Evolutionary conservation across 37 sponge, comb jelly and placozoan species (phyloP), one percentile per base, ranked within the genome.

Genomic region (Ianthella basta): DNA sequence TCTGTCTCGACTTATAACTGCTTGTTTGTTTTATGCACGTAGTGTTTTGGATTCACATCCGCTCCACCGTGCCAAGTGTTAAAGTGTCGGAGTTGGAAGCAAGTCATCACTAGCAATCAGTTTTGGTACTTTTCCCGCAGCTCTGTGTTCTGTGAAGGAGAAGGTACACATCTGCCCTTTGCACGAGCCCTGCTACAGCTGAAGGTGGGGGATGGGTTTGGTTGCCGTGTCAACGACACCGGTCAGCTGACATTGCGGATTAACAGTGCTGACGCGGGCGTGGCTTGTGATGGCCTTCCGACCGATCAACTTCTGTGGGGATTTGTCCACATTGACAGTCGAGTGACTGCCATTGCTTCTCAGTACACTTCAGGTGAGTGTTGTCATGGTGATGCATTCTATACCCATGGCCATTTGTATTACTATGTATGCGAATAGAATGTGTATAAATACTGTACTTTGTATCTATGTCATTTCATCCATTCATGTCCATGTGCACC

Each of bases 41-140:
- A 75, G 78, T 40, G 25, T 4, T 75, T 75, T 75, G 78, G 78
- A 0, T 75, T 75, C 78, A 75, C 78, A 41, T 19, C 78, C 37
- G 15, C 40, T 18, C 54, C 78, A 2, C 78, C 78, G 1, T 2
- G 14, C 6, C 44, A 75, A 40, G 78, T 75, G 8, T 16, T 18
- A 15, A 36, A 41, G 20, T 40, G 37, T 24, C 23, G 38, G 0
- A 75, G 78, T 24, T 41, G 44, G 54, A 75, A 75, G 78, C 24
- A 40, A 6, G 15, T 75, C 12, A 3, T 40, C 24, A 14, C 24
- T n/a, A 41, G 78, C 40, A 32, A 50, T 19, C 10, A 75, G 53
- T 75, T 75, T 36, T 75, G 78, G 78, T 75, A 41, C 53, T 19
- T 75, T 1, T 18, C 15, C 25, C 24, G 78, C 8, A 75, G 37